Percentiles rank a stretch among this genome's conserved stretches.
These are phyloP conservation scores for Anthopleura xanthogrammica DNA, from an alignment of 92 coral and sea anemone genomes.

Conservation along the genomic window DNA sequence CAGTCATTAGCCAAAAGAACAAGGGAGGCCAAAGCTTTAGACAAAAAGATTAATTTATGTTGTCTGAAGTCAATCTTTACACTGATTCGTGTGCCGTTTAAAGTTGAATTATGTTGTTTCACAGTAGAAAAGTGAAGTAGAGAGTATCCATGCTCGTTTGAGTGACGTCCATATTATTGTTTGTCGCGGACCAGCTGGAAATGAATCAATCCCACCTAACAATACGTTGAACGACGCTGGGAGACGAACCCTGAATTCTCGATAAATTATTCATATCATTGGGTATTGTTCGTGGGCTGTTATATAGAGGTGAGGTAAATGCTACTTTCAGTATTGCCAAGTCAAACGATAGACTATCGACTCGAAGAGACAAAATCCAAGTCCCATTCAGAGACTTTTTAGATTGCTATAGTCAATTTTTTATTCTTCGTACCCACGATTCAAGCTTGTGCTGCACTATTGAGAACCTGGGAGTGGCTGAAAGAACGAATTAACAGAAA, in stretches of 20 bases:
- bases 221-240: slow-evolving; percentile 5
- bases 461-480: not conserved
- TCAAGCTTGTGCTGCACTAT: not conserved
- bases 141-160: not conserved
- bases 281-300: slow-evolving; percentile 16
- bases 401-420: not conserved
- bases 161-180: not conserved
- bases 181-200: slow-evolving; percentile 27
- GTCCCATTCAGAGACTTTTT: slow-evolving; percentile 8
- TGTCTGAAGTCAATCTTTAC: not conserved
- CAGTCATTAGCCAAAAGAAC: not conserved
- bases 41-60: not conserved
- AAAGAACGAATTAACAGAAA: not conserved
- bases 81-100: not conserved
- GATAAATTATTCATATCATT: slow-evolving; percentile 25
- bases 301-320: slow-evolving; percentile 18
- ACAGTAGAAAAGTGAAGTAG: not conserved
- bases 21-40: not conserved
- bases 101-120: not conserved
- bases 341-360: slow-evolving; percentile 5
- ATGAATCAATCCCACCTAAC: slow-evolving; percentile 33
- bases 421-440: not conserved
- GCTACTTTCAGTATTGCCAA: slow-evolving; percentile 27
- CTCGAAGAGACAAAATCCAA: slow-evolving; percentile 21
- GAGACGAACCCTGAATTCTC: slow-evolving; percentile 16